Conservation (phyloP, 2,113 vertebrate species). For the Ophthalmolycus amberensis region DNA sequence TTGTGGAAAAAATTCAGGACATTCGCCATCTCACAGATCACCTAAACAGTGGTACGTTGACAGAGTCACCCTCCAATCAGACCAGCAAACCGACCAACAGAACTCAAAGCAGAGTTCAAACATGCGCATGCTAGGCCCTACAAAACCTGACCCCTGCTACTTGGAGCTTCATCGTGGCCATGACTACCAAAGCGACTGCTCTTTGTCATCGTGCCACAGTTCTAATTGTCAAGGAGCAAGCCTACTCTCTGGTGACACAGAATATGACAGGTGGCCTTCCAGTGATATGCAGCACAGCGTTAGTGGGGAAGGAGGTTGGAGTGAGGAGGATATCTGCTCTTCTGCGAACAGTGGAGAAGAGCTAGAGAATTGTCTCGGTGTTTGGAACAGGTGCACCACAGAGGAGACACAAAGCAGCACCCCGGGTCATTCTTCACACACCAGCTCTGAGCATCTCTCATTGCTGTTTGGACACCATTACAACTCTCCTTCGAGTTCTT, state of each 20-base stretch:
- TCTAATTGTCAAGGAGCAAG: slow-evolving; percentile 61
- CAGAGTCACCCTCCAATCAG: slow-evolving; percentile 18
- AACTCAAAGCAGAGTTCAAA: slow-evolving; percentile 50
- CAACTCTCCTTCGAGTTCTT: slow-evolving; percentile 73
- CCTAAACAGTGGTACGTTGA: slow-evolving; percentile 41
- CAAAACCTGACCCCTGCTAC: slow-evolving; percentile 47
- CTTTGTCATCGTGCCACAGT: slow-evolving; percentile 77
- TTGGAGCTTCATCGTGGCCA: slow-evolving; percentile 53
- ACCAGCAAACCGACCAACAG: slow-evolving; percentile 37
- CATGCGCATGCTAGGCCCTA: slow-evolving; percentile 9
- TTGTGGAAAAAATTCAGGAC: slow-evolving; percentile 35
- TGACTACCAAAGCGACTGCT: slow-evolving; percentile 78
- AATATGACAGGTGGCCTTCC: slow-evolving; percentile 58
- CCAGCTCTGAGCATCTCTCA: slow-evolving; percentile 83
- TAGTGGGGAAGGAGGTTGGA: slow-evolving; percentile 76
- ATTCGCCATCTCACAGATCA: slow-evolving; percentile 21
- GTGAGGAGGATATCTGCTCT: slow-evolving; percentile 77
- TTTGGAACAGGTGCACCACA: slow-evolving; percentile 71
- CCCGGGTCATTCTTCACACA: slow-evolving; percentile 73
- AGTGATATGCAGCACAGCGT: slow-evolving; percentile 64
- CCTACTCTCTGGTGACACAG: slow-evolving; percentile 49
- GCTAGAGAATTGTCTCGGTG: slow-evolving; percentile 39
- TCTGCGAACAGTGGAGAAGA: slow-evolving; percentile 72
- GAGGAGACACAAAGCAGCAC: slow-evolving; percentile 77
- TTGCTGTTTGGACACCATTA: slow-evolving; percentile 78